phyloP scores from a whole-genome alignment of 1,140 invertebrate species.

The Apis mellifera region Amel_HAv3.1 CM009940.2:8478001-8478500 shows the following conservation, averaged over 20 bases:
- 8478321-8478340: too few relatives aligned
- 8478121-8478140: constrained; percentile 11
- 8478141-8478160: too few relatives aligned
- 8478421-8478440: constrained; percentile 4
- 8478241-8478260: background rate
- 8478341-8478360: background rate
- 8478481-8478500: constrained; percentile 12
- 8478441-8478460: background rate
- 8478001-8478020: too few relatives aligned
- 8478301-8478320: background rate
- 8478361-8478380: background rate
- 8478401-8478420: constrained; percentile 8
- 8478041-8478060: too few relatives aligned
- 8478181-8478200: background rate
- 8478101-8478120: constrained; percentile 14
- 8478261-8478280: background rate
- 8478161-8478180: too few relatives aligned
- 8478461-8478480: background rate
- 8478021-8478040: too few relatives aligned
- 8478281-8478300: background rate
- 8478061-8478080: background rate
- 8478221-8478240: too few relatives aligned
- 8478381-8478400: background rate
- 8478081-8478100: constrained; percentile 24
- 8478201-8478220: background rate